Conservation (phyloP, 2,113 vertebrate genomes). For the Bucco capensis region DNA sequence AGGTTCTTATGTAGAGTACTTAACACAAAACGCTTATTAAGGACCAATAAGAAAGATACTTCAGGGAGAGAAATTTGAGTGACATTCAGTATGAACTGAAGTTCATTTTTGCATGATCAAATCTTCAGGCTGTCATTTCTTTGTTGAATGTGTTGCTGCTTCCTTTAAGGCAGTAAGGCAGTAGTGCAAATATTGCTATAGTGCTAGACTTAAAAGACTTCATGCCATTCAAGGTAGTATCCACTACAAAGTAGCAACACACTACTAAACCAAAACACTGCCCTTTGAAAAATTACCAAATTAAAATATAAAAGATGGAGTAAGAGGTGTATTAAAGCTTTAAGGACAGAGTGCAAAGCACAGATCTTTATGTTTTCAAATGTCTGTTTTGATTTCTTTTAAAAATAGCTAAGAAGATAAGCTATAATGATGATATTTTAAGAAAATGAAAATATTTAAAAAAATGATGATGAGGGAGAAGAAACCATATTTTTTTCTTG, state of each 20-base stretch:
- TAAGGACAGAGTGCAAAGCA: neutral
- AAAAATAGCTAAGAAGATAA: neutral
- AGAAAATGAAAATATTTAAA: neutral
- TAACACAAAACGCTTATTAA: neutral
- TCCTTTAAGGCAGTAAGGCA: neutral
- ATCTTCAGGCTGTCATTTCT: neutral
- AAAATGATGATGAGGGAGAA: neutral
- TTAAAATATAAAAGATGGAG: neutral
- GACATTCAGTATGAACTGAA: neutral
- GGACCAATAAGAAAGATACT: neutral
- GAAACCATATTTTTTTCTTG: neutral
- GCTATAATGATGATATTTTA: neutral
- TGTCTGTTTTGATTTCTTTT: fast-evolving
- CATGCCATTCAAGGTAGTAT: neutral
- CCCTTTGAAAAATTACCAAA: neutral
- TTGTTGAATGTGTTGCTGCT: neutral
- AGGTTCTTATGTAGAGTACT: neutral
- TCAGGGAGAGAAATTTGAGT: neutral
- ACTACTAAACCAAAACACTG: neutral
- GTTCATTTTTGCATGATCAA: neutral
- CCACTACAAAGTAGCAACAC: neutral
- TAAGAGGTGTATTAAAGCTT: neutral
- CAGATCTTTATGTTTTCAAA: neutral
- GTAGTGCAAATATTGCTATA: neutral
- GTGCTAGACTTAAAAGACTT: neutral